Evolutionary conservation across 2,797 vertebrate genomes (phyloP).

Genomic region (Catharus ustulatus): DNA sequence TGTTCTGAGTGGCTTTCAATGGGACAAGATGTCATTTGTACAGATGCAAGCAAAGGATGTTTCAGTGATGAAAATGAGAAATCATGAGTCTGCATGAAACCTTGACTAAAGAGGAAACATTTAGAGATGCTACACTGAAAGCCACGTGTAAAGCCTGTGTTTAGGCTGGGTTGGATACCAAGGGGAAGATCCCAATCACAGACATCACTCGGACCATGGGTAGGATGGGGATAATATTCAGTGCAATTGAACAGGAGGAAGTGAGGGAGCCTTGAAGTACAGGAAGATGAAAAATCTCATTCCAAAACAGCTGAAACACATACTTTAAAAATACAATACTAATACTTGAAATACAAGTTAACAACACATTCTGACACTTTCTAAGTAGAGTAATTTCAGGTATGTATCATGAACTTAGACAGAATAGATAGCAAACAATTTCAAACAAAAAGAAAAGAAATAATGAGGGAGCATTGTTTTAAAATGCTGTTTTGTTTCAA

Average conservation of each 20-base stretch:
- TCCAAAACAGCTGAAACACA: background rate
- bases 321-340: background rate
- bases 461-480: background rate
- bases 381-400: background rate
- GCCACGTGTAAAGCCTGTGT: background rate
- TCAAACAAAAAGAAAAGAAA: background rate
- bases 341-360: background rate
- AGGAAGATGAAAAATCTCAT: background rate
- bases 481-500: background rate
- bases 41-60: background rate
- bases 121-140: background rate
- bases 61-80: background rate
- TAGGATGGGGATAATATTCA: background rate
- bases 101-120: background rate
- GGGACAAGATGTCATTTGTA: background rate
- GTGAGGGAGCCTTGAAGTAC: background rate
- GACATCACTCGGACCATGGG: background rate
- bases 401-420: background rate
- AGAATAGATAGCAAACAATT: background rate
- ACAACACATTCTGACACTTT: background rate
- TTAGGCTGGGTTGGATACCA: background rate
- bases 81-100: background rate
- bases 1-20: background rate
- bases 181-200: background rate
- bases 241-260: background rate